Evolutionary conservation across 2,888 invertebrate species (phyloP), one percentile per base, ranked within the genome.

Genomic region (Iphiclides podalirius): DNA sequence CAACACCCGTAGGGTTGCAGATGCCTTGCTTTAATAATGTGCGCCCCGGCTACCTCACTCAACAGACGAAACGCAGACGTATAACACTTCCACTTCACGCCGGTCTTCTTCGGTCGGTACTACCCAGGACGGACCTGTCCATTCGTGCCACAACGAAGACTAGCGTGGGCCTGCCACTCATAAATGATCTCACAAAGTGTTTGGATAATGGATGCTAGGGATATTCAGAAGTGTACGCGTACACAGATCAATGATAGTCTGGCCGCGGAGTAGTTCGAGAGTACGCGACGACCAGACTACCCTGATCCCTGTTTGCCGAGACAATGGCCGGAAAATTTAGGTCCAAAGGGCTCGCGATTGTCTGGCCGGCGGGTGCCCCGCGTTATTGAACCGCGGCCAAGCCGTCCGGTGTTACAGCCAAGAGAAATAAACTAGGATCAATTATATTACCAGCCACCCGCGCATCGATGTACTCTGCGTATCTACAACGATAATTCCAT

Each of bases 301-400:
- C 1, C 14, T 20, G 50, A 45, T 1, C 45, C 20, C n/a, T 14
- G 36, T 26, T 12, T 20, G 11, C 11, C 36, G 12, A 20, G 35
- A 45, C 28, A 16, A 26, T 26, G 23, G 34, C 17, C 17, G 14
- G 14, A 11, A 8, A 20, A 38, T 42, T 43, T 43, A 20, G 20
- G 1, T 15, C 15, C 1, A 7, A 11, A 4, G 45, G 33, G 44
- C 40, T 45, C 45, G 12, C 8, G 20, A 14, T 20, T 20, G 14
- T 23, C 40, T 50, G 35, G 40, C 17, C 40, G 17, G n/a, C 8
- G 31, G 23, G 34, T 36, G 28, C 38, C 40, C 40, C 36, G 47
- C 48, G 62, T 58, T 58, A 63, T 63, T 64, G 64, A 64, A 59
- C 42, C 28, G 51, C 51, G 53, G 64, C 64, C 64, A 63, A 64